Evolutionary conservation across 1,140 invertebrate species (phyloP).

Genomic region (Magallana ariakensis): DNA sequence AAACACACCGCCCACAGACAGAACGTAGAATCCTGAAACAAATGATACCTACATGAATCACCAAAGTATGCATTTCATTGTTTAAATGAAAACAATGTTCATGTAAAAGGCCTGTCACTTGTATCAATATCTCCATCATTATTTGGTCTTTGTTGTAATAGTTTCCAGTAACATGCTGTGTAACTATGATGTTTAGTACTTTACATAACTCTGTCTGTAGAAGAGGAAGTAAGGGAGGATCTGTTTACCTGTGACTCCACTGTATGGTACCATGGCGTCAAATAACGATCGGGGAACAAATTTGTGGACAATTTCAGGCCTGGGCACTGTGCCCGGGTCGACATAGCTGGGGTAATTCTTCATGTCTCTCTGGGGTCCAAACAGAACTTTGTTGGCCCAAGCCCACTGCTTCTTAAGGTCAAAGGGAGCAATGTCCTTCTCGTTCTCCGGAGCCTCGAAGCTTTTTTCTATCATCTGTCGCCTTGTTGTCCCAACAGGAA

Average conservation of each 20-base stretch:
- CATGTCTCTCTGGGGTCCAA: conserved; percentile 24
- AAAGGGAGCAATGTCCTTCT: conserved; percentile 12
- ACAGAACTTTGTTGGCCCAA: conserved; percentile 31
- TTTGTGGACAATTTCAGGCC: neutral
- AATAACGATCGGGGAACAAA: neutral
- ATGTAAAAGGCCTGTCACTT: too few relatives aligned
- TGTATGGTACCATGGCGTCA: neutral
- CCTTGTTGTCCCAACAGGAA: neutral
- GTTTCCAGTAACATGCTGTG: too few relatives aligned
- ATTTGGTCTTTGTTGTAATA: too few relatives aligned
- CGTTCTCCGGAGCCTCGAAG: neutral
- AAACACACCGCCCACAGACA: neutral
- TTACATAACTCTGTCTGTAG: too few relatives aligned
- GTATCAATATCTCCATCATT: too few relatives aligned
- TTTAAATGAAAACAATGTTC: too few relatives aligned
- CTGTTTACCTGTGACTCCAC: conserved; percentile 33
- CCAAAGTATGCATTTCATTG: too few relatives aligned
- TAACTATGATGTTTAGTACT: neutral
- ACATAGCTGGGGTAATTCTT: neutral
- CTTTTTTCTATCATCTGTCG: neutral
- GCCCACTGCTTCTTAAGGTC: conserved; percentile 40
- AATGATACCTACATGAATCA: neutral
- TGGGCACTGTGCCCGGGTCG: neutral
- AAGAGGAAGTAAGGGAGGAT: too few relatives aligned
- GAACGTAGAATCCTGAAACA: conserved; percentile 11